These are phyloP conservation scores for Thripadectes ignobilis DNA, from an alignment of 2,797 vertebrate species.

Conservation along the genomic window DNA sequence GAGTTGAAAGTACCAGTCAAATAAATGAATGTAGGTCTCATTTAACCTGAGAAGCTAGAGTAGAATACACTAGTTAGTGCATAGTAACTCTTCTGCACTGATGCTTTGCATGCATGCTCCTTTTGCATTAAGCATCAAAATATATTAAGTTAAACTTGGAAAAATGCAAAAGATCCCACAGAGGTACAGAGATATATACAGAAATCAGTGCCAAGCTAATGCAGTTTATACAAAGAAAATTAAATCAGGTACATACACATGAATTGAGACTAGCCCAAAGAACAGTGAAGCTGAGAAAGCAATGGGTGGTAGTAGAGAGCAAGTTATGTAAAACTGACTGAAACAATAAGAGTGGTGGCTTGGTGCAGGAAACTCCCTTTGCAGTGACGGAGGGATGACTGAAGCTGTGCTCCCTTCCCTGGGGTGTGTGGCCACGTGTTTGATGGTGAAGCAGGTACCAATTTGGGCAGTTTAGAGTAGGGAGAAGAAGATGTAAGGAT, in stretches of 20 bases:
- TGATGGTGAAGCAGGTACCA: neutral
- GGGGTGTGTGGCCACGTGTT: fast-evolving
- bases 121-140: neutral
- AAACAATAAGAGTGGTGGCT: neutral
- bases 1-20: neutral
- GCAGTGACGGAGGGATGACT: fast-evolving
- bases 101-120: neutral
- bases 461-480: neutral
- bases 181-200: neutral
- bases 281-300: neutral
- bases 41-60: neutral
- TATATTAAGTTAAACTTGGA: neutral
- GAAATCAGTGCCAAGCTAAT: neutral
- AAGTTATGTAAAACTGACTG: neutral
- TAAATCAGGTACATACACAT: neutral
- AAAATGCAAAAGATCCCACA: neutral
- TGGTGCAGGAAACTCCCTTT: neutral
- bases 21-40: neutral
- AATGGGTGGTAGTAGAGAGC: constrained; percentile 24
- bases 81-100: neutral
- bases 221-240: neutral
- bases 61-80: neutral
- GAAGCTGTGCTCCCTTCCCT: neutral
- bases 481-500: neutral
- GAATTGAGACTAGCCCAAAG: neutral